Evolutionary conservation across 2,113 vertebrate genomes (phyloP), one percentile per base, ranked within the genome.

Genomic region (Etia nguti): DNA sequence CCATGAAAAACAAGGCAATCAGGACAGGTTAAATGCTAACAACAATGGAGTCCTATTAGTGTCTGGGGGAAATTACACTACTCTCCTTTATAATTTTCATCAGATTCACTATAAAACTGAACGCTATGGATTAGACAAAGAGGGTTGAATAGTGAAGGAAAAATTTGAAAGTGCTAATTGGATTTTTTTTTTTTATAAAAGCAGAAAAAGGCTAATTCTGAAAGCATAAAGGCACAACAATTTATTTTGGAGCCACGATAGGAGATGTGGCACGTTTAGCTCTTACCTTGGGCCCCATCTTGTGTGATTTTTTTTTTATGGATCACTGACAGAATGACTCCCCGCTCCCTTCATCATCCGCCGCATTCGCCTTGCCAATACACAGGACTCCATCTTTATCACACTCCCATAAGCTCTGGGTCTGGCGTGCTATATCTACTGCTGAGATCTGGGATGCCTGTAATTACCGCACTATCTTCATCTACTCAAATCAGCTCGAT

Each of bases 401-500:
- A 91, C 87, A 86, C 90, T 91, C 83, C 90, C 93, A 90, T 91
- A 93, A 91, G 92, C 91, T 83, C 87, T 46, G 88, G 89, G 92
- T 91, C 86, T 85, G 13, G 60, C 52, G 81, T 10, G 91, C 87
- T 36, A 80, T 91, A 94, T 94, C 95, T 89, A 89, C 93, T 88
- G 92, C 93, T 86, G 92, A 88, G 95, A 95, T 94, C 94, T 93
- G 93, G 93, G 95, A 95, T 95, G 94, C 85, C 92, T 94, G 94
- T 96, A 96, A 96, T 96, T 96, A 95, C 94, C 65, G 83, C 91
- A 70, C 92, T 89, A 94, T 94, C 94, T 91, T 93, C 94, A 93
- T 93, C 94, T 95, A 93, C 93, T 95, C 94, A 96, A 95, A 95
- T 96, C 95, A 95, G 92, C 84, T 86, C 80, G 93, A 95, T 95